A percentile compares a stretch with the other conserved stretches of the same genome.
Evolutionary conservation across 2,888 invertebrate genomes (phyloP).

Genomic region (Polydrusus tereticollis): DNA sequence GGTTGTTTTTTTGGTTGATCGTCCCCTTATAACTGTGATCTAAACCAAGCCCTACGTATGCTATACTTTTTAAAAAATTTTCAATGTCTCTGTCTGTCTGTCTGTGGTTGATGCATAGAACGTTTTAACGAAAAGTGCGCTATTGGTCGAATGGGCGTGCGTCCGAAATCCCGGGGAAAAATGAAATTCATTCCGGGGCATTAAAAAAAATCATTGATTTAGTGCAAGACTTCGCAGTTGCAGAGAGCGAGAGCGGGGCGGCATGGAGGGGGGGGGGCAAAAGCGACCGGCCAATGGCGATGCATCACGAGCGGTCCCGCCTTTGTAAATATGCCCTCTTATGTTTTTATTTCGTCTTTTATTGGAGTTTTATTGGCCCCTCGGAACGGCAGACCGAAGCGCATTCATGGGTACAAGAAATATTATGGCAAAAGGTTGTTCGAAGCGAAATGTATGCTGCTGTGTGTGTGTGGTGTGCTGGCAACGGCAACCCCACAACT

Average conservation of each 20-base stretch:
- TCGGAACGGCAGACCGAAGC: slow-evolving; percentile 39
- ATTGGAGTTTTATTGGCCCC: slow-evolving; percentile 56
- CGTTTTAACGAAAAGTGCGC: not conserved
- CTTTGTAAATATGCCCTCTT: slow-evolving; percentile 60
- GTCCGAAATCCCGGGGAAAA: slow-evolving; percentile 52
- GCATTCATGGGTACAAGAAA: slow-evolving; percentile 21
- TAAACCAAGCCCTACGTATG: too few relatives aligned
- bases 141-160: slow-evolving; percentile 40
- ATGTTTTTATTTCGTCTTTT: slow-evolving; percentile 62
- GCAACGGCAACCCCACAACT: not conserved
- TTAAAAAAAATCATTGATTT: slow-evolving; percentile 59
- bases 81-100: too few relatives aligned
- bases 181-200: slow-evolving; percentile 60
- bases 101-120: not conserved
- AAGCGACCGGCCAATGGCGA: slow-evolving; percentile 45
- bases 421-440: slow-evolving; percentile 1
- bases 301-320: slow-evolving; percentile 52
- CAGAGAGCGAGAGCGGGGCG: slow-evolving; percentile 32
- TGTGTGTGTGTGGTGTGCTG: too few relatives aligned
- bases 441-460: not conserved
- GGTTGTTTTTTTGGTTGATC: too few relatives aligned
- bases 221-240: slow-evolving; percentile 53
- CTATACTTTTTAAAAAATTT: too few relatives aligned
- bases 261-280: slow-evolving; percentile 16
- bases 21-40: too few relatives aligned